Conservation (phyloP, 2,113 vertebrate genomes). For the human (Homo sapiens) region DNA sequence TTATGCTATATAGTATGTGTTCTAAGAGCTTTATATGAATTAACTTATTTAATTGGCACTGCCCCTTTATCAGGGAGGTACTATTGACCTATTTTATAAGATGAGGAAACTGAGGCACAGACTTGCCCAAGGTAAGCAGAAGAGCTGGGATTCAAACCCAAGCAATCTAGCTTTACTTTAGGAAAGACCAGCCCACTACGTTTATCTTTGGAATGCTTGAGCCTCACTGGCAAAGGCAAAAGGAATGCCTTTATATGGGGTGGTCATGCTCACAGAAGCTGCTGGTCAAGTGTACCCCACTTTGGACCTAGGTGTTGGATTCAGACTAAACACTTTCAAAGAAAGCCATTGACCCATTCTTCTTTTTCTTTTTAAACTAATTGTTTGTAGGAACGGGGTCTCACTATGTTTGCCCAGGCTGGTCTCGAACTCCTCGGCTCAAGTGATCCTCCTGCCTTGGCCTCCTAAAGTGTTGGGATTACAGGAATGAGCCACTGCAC, state of each 20-base stretch:
- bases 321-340: conserved; percentile 9
- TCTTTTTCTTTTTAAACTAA: background rate
- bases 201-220: background rate
- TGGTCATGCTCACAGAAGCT: background rate
- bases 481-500: too few species aligned
- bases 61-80: background rate
- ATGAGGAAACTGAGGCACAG: conserved; percentile 11
- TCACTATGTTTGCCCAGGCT: too few species aligned
- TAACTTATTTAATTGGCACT: background rate
- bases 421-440: too few species aligned
- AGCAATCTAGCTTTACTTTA: background rate
- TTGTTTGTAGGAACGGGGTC: background rate
- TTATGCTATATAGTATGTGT: background rate
- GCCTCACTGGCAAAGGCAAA: background rate
- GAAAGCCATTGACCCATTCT: background rate
- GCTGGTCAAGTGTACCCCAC: background rate
- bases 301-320: background rate
- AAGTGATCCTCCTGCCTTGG: too few species aligned
- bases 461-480: too few species aligned
- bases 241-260: background rate
- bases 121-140: background rate
- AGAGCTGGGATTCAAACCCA: conserved; percentile 2
- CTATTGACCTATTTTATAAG: background rate
- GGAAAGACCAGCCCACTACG: background rate
- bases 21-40: conserved; percentile 6